Base-by-base conservation (phyloP, 2,797 vertebrate genomes). In the Darevskia nairensis region DNA sequence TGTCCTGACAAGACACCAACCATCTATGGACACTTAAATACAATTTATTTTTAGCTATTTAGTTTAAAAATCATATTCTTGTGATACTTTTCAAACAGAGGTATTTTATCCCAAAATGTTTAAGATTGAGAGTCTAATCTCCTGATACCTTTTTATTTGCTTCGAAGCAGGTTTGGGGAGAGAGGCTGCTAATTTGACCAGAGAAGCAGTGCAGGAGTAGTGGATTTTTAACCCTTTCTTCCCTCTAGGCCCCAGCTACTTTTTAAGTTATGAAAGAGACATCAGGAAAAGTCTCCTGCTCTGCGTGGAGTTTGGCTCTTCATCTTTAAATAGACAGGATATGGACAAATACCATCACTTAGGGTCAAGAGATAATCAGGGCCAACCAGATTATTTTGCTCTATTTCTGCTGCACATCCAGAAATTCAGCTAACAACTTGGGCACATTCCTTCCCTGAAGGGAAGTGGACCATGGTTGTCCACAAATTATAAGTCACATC, bases 11-110 rank as follows among this genome's bases (percentile, higher is more conserved):
- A 66, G n/a, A 94, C 89, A 76, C 61, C 21, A 87, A 89, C 61
- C 39, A 11, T 29, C 1, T 55, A 41, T 55, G 29, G 80, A 89
- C 92, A 91, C 86, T 50, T 72, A 82, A 77, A 71, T 41, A 61
- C 66, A 88, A 68, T 55, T 83, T 6, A 35, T 86, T 90, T 23
- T 90, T 71, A 86, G 91, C 85, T 55, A 85, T 89, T 89, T 84
- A 90, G 90, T 89, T 82, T 76, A 86, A 88, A 90, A 88, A 29
- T 88, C 35, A 61, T 64, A 79, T 39, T 32, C 85, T 25, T 82
- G 89, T 87, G 88, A 68, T 82, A 87, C 64, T 83, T 93, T 85
- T 83, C 82, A 84, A 87, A 94, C 82, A 15, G 8, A 84, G 66
- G 88, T 72, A 71, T 27, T 64, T 68, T 80, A 82, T 87, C 74